Conservation (phyloP, 2,797 vertebrate genomes). For the Carcharodon carcharias region DNA sequence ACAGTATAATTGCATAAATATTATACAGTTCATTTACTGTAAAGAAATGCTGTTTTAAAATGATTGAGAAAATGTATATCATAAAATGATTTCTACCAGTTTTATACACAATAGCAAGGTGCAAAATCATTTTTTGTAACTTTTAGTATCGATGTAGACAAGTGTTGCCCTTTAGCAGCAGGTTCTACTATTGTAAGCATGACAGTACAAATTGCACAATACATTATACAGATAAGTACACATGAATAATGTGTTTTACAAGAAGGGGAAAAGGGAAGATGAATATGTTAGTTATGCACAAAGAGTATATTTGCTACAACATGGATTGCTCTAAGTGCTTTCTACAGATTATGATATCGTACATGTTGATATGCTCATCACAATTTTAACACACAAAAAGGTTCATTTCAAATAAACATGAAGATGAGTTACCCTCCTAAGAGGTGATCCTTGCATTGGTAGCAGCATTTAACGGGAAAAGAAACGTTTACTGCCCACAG, state of each 20-base stretch:
- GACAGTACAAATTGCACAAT: constrained; percentile 65
- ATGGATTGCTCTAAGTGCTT: constrained; percentile 45
- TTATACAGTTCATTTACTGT: constrained; percentile 86
- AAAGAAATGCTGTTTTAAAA: constrained; percentile 73
- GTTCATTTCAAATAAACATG: constrained; percentile 33
- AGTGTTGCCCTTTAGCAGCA: constrained; percentile 53
- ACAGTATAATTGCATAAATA: constrained; percentile 97
- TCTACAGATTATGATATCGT: constrained; percentile 41
- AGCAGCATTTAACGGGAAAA: constrained; percentile 56
- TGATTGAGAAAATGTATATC: constrained; percentile 63
- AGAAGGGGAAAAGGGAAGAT: constrained; percentile 38
- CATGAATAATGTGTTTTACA: constrained; percentile 40
- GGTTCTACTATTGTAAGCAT: constrained; percentile 55
- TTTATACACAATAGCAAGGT: constrained; percentile 79
- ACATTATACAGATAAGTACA: constrained; percentile 59
- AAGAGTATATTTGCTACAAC: constrained; percentile 44
- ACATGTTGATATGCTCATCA: constrained; percentile 46
- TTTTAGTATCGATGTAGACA: constrained; percentile 61
- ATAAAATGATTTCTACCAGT: constrained; percentile 67
- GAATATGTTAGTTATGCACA: constrained; percentile 54
- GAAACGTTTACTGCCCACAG: constrained; percentile 61
- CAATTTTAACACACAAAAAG: constrained; percentile 46
- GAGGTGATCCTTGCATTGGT: constrained; percentile 45
- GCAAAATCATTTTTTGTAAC: constrained; percentile 75
- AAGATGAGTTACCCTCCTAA: constrained; percentile 25